Evolutionary conservation across 1,140 invertebrate species (phyloP).

Genomic region (Cephus cinctus): DNA sequence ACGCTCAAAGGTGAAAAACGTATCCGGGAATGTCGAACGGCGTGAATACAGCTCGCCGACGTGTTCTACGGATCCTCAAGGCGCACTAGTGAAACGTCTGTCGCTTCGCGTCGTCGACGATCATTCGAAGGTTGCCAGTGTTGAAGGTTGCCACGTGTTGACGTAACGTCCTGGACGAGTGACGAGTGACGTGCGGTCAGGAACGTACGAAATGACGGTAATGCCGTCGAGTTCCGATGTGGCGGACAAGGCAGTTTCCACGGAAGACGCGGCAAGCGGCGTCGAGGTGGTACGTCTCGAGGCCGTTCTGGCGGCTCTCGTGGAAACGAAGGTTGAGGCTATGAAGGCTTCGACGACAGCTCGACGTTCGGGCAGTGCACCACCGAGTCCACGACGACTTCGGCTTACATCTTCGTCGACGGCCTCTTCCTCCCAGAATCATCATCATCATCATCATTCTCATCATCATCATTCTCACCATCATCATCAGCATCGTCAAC

Average conservation of each 20-base stretch:
- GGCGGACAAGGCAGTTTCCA: constrained; percentile 70
- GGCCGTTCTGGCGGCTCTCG: constrained; percentile 64
- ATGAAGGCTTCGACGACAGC: constrained; percentile 39
- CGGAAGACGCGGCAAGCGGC: constrained; percentile 58
- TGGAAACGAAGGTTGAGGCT: constrained; percentile 63
- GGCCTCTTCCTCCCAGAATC: constrained; percentile 45
- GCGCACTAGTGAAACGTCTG: too few relatives aligned
- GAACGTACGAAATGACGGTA: constrained; percentile 51
- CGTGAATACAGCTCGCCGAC: too few relatives aligned
- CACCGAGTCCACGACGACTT: constrained; percentile 40
- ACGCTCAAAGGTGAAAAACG: too few relatives aligned
- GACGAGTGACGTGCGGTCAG: too few relatives aligned
- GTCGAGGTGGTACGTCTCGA: constrained; percentile 63
- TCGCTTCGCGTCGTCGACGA: too few relatives aligned
- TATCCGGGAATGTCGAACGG: too few relatives aligned
- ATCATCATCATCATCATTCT: constrained; percentile 30
- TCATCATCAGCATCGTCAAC: constrained; percentile 1
- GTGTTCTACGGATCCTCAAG: too few relatives aligned
- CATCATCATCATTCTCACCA: constrained; percentile 27
- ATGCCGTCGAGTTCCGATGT: constrained; percentile 55
- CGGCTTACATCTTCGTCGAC: constrained; percentile 50
- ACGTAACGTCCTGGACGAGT: too few relatives aligned
- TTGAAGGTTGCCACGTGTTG: too few relatives aligned
- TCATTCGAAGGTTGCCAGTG: too few relatives aligned
- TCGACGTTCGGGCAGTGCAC: constrained; percentile 41